Conservation (phyloP, 2,113 vertebrate genomes). For the Bufo bufo region DNA sequence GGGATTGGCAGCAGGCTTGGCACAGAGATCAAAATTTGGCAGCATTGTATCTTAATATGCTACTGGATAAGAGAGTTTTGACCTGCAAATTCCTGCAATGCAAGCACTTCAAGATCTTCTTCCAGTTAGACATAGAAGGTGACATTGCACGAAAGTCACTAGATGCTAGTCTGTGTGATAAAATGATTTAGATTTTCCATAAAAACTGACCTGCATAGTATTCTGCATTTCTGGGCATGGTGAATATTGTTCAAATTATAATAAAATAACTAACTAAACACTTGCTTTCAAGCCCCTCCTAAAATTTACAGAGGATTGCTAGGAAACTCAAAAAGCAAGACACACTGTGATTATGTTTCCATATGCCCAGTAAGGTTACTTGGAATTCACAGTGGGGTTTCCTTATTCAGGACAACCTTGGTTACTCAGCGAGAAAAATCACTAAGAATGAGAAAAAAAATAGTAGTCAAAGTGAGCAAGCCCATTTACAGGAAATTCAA, state of each 20-base stretch:
- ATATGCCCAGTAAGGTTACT: too few species aligned
- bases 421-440: too few species aligned
- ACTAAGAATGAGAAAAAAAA: too few species aligned
- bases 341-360: too few species aligned
- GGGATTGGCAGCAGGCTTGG: slow-evolving; percentile 3
- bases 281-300: too few species aligned
- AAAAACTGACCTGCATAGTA: background rate
- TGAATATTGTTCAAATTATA: background rate
- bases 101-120: slow-evolving; percentile 23
- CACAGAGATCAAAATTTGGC: background rate
- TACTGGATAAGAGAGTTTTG: background rate
- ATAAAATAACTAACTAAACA: too few species aligned
- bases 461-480: too few species aligned
- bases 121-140: slow-evolving; percentile 43
- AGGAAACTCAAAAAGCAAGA: too few species aligned
- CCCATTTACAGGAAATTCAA: too few species aligned
- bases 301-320: too few species aligned
- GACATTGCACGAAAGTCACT: slow-evolving; percentile 17
- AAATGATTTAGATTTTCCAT: background rate
- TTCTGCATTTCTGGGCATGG: background rate
- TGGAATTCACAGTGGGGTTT: too few species aligned
- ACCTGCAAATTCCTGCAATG: slow-evolving; percentile 37
- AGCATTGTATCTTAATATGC: slow-evolving; percentile 29
- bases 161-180: slow-evolving; percentile 32
- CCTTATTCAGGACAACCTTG: too few species aligned